Evolutionary conservation across 2,888 invertebrate species (phyloP).

Genomic region (Brenthis daphne): DNA sequence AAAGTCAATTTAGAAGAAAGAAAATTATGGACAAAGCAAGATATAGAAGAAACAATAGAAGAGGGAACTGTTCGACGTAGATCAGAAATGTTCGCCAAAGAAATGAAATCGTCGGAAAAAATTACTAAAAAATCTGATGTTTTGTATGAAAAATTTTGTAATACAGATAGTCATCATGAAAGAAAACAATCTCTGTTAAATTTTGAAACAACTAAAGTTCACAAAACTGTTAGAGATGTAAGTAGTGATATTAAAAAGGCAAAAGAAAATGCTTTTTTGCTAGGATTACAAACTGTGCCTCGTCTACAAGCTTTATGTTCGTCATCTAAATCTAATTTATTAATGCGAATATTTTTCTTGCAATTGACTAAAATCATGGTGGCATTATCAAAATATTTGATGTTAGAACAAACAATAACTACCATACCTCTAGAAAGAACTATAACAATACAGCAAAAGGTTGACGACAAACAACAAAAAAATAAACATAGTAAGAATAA

Average conservation of each 20-base stretch:
- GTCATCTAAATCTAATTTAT: conserved; percentile 61
- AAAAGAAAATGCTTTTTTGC: conserved; percentile 59
- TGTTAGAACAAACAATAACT: conserved; percentile 51
- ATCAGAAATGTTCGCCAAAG: conserved; percentile 41
- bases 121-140: neutral
- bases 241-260: conserved; percentile 41
- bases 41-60: conserved; percentile 49
- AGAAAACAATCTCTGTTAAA: neutral
- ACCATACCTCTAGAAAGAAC: neutral
- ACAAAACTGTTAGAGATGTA: neutral
- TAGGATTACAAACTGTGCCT: conserved; percentile 69
- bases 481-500: conserved; percentile 10
- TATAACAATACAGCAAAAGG: conserved; percentile 32
- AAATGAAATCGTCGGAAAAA: neutral
- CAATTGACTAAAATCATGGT: conserved; percentile 77
- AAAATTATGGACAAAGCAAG: conserved; percentile 45
- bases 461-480: neutral
- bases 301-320: conserved; percentile 61
- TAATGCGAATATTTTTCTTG: conserved; percentile 72
- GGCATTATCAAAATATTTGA: conserved; percentile 66
- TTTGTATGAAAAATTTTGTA: neutral
- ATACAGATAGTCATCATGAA: neutral
- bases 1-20: conserved; percentile 43
- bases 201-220: neutral
- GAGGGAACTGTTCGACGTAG: conserved; percentile 48